Percentiles rank a stretch among this genome's conserved stretches.
These are phyloP conservation scores for Engystomops pustulosus DNA, from an alignment of 2,113 vertebrate species.

Conservation along the genomic window DNA sequence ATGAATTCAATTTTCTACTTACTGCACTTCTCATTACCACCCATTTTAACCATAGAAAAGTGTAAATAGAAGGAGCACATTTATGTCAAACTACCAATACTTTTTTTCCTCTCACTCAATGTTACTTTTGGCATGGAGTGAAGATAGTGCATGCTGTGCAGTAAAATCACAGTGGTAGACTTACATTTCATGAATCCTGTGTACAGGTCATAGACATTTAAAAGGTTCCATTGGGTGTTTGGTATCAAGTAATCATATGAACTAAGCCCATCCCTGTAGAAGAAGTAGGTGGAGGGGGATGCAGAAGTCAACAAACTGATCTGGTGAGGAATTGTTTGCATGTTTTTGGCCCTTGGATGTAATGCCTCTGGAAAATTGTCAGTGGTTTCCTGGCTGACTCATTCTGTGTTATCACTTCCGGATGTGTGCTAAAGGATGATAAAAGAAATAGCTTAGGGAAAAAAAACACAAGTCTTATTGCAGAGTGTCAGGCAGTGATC, in stretches of 20 bases:
- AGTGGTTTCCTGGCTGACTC: constrained; percentile 32
- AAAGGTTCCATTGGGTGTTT: no score
- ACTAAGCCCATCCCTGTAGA: neutral
- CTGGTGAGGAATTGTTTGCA: neutral
- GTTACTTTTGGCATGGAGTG: no score
- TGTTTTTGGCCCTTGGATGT: neutral
- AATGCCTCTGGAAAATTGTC: neutral
- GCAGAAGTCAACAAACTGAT: neutral
- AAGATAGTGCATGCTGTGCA: no score
- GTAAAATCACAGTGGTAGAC: no score
- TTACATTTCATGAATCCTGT: no score
- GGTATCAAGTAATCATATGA: neutral
- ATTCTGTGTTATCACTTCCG: constrained; percentile 9
- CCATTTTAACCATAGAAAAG: no score
- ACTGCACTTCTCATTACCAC: no score
- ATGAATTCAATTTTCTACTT: no score
- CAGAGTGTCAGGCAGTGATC: neutral
- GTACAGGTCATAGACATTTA: no score
- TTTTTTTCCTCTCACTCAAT: no score
- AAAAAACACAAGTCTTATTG: neutral
- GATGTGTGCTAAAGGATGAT: constrained; percentile 41
- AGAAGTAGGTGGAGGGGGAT: neutral
- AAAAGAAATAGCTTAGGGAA: neutral
- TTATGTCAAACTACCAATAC: no score
- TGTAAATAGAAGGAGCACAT: no score